Percentiles rank a stretch among this genome's conserved stretches.
Evolutionary conservation across 2,113 vertebrate genomes (phyloP).

Genomic region (Sciurus niger): DNA sequence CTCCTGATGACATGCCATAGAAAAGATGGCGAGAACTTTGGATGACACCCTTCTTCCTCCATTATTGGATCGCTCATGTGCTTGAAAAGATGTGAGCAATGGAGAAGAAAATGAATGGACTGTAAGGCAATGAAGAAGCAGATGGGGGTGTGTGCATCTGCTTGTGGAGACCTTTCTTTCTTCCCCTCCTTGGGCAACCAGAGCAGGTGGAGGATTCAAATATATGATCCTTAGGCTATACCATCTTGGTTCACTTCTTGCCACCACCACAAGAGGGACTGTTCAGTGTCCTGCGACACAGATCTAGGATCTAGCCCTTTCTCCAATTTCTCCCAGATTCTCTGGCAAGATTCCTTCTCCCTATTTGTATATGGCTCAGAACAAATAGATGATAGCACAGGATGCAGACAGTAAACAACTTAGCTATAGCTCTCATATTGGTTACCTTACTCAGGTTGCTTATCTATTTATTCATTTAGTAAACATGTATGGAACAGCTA

Average conservation of each 20-base stretch:
- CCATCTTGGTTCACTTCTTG: not conserved
- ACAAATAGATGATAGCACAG: not conserved
- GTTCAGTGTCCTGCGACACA: not conserved
- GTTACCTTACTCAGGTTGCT: not conserved
- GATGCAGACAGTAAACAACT: not conserved
- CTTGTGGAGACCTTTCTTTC: not conserved
- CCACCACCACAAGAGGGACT: not conserved
- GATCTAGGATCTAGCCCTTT: not conserved
- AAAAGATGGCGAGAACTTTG: not conserved
- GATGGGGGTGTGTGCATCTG: not conserved
- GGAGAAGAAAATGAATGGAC: not conserved
- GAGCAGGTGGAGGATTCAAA: too few species aligned
- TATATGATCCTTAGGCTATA: too few species aligned
- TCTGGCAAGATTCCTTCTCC: not conserved
- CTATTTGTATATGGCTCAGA: not conserved
- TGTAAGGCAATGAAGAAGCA: not conserved
- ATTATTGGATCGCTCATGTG: not conserved
- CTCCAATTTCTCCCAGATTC: slow-evolving; percentile 6
- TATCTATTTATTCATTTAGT: not conserved
- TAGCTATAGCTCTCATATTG: not conserved
- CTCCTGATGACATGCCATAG: not conserved
- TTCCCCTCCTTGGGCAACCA: not conserved
- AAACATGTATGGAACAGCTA: not conserved
- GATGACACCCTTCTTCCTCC: not conserved
- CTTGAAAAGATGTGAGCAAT: not conserved